Evolutionary conservation across 2,888 invertebrate genomes (phyloP), one percentile per base, ranked within the genome.

Genomic region (Platerodrilus igneus): DNA sequence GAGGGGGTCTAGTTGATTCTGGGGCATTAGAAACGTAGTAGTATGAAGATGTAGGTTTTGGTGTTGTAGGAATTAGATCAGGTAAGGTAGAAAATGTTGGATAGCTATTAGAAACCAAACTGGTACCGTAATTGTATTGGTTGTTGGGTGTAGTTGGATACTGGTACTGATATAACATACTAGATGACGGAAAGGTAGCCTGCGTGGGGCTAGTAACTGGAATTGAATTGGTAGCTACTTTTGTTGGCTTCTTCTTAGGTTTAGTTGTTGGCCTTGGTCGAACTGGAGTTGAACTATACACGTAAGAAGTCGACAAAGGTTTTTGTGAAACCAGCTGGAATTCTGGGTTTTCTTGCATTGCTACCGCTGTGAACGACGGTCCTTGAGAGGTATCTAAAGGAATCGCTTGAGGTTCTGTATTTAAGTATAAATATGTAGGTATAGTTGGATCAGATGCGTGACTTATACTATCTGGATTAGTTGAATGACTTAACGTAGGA

Each of bases 361-460:
- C 32, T 42, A 38, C n/a, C n/a, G n/a, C n/a, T n/a, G 50, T 40
- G 10, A 48, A 38, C 11, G 47, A 39, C 16, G 48, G 50, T 21
- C 40, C 43, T 7, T 41, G 50, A 4, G 56, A 55, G 14, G 42
- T 43, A 29, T 22, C 26, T 34, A 38, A 43, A 53, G 16, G n/a
- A n/a, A n/a, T n/a, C n/a, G n/a, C n/a, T n/a, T n/a, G n/a, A n/a
- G n/a, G n/a, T n/a, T n/a, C 63, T 56, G 43, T 20, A 38, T 27
- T 21, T 21, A 29, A 17, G 18, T 29, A 10, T 37, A n/a, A 13
- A n/a, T n/a, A n/a, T n/a, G n/a, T n/a, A n/a, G n/a, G n/a, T n/a
- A n/a, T n/a, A n/a, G n/a, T 72, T 1, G 76, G 74, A 42, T 74
- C 71, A 21, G 72, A 76, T 48, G 75, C 73, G 5, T 73, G 57